Conservation (phyloP, 2,888 invertebrate species). For the Ctena decussata region DNA sequence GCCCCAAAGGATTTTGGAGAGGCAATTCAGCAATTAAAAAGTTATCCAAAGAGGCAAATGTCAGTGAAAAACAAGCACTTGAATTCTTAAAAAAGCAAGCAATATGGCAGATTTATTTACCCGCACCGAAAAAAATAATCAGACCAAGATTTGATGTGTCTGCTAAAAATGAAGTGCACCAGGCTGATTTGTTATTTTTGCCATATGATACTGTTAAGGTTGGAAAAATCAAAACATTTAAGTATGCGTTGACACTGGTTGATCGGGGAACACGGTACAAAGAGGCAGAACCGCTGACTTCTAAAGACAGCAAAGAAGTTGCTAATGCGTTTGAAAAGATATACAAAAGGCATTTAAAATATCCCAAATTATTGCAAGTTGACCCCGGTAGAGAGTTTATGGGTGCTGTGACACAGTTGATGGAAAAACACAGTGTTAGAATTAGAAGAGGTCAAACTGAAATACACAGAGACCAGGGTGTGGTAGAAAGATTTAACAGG, state of each 20-base stretch:
- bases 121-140: too few species aligned
- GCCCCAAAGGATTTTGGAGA: too few species aligned
- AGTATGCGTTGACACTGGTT: slow-evolving; percentile 12
- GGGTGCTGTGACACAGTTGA: background rate
- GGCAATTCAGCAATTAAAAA: too few species aligned
- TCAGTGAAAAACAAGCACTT: too few species aligned
- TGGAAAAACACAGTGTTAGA: background rate
- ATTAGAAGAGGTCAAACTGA: background rate
- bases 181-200: background rate
- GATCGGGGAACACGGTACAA: slow-evolving; percentile 35
- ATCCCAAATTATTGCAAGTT: slow-evolving; percentile 46
- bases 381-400: slow-evolving; percentile 11
- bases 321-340: slow-evolving; percentile 52
- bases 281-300: slow-evolving; percentile 51
- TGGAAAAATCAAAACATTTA: background rate
- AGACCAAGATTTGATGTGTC: background rate
- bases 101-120: too few species aligned
- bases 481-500: slow-evolving; percentile 55
- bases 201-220: background rate
- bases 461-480: slow-evolving; percentile 44
- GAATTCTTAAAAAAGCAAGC: too few species aligned
- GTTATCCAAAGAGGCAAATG: too few species aligned
- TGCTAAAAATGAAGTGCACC: slow-evolving; percentile 38
- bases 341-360: slow-evolving; percentile 26
- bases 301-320: slow-evolving; percentile 54